phyloP scores from a whole-genome alignment of 2,113 vertebrate species.

The Chaetops frenatus region DNA sequence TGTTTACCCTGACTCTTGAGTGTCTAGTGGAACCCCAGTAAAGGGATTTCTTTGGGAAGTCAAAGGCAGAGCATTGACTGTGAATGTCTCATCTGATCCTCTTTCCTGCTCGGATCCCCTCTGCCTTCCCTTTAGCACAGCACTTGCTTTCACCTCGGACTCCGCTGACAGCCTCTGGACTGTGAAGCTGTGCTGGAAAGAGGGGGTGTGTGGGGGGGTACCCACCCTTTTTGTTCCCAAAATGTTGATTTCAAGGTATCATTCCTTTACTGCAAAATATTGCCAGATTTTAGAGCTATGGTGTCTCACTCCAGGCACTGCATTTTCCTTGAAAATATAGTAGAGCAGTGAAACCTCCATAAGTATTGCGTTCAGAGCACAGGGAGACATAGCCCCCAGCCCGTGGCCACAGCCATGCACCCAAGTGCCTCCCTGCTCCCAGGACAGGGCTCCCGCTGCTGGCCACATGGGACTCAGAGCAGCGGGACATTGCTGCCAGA shows the following conservation, averaged over 20 bases:
- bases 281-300: background rate
- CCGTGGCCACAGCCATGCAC: rapidly evolving
- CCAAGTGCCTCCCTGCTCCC: background rate
- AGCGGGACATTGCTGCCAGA: rapidly evolving
- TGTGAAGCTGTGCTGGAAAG: background rate
- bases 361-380: rapidly evolving
- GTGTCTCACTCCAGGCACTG: background rate
- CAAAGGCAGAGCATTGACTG: background rate
- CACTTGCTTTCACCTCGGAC: background rate
- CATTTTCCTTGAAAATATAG: background rate
- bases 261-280: background rate
- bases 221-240: background rate
- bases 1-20: rapidly evolving
- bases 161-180: background rate
- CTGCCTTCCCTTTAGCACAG: background rate
- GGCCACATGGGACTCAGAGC: rapidly evolving
- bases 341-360: background rate
- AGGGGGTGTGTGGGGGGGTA: rapidly evolving
- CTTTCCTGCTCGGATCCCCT: background rate
- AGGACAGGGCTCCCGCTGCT: background rate
- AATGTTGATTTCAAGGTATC: background rate
- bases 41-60: background rate
- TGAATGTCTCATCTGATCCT: background rate
- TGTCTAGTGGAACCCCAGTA: background rate
- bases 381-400: background rate